Evolutionary conservation across 2,888 invertebrate species (phyloP), one percentile per base, ranked within the genome.

Genomic region (Eustalomyia histrio): DNA sequence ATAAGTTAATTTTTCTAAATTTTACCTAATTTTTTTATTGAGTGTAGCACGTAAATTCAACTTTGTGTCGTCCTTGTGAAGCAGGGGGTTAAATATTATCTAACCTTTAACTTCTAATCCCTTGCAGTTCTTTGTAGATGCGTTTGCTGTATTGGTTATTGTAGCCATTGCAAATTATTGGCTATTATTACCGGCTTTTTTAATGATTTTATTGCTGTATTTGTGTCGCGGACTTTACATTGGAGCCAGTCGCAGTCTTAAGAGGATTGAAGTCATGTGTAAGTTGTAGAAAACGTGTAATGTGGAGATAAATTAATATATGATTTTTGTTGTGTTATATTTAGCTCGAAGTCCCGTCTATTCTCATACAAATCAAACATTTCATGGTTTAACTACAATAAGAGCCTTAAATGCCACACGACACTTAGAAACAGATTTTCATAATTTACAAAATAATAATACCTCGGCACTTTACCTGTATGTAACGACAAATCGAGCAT

Each of bases 401-500:
- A 91, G 96, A 79, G 94, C 95, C 0, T 94, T 94, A 83, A 91
- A 92, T 60, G 94, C 94, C 0, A 93, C 94, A 86, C 90, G 92
- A 8, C 91, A 92, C 9, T 92, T 96, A 79, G 92, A 92, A 43
- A 89, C 90, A 17, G 93, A 94, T 81, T 94, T 94, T 85, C 94
- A 94, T 85, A 88, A 90, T 12, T 92, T 92, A 79, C 93, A 94
- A 86, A 93, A 94, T 85, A 86, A 91, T 0, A 95, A 96, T 87
- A 94, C 95, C 0, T 93, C 95, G 0, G 93, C 96, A 0, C 94
- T 95, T 93, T 92, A 92, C 88, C 91, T 97, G 80, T 97, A 97
- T 89, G 94, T 98, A 55, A 94, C 96, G 0, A 94, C 96, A 8
- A 96, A 96, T 16, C 94, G 98, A 76, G 98, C 98, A 85, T 97